Evolutionary conservation across 2,113 vertebrate genomes (phyloP), one percentile per base, ranked within the genome.

Genomic region (Erpornis zantholeuca): DNA sequence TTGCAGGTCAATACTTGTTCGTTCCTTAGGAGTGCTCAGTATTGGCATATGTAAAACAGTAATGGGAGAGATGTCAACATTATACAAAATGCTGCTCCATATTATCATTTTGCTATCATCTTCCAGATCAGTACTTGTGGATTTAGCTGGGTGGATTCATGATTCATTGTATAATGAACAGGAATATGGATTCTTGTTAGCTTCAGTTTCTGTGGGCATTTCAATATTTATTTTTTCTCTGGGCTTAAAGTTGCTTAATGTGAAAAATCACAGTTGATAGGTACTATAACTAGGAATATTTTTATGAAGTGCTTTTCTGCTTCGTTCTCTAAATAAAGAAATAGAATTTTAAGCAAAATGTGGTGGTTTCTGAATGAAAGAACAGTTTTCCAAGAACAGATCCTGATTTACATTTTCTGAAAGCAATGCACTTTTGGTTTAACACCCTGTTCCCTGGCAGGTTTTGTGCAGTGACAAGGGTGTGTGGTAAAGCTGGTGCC

Each of bases 1-100:
- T 95, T 90, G 85, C 91, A 88, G 96, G 95, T 98, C 97, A 97
- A 94, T 97, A 96, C 82, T 82, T 90, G 86, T 84, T 96, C 85
- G n/a, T 96, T 84, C 80, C 85, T 92, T 90, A 33, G 16, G 89
- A 90, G 93, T n/a, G 88, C 61, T 94, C 66, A 2, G 42, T 96
- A 96, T 91, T 96, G 96, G 92, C 88, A 61, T 94, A 95, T 97
- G 96, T 90, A 98, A 96, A 98, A 68, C 84, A 96, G 85, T 11
- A 86, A 92, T 31, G 85, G 91, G 81, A 64, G 85, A 66, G 68
- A 83, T 96, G 88, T 96, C 95, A 95, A 66, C 92, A 60, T 95
- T 93, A 91, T 72, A 94, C 73, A 86, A 68, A 92, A 87, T 59
- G 90, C 76, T 77, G 63, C 90, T 94, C 78, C 63, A 23, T 81